These are phyloP conservation scores for Eulemur coronatus DNA, from an alignment of 2,797 vertebrate species.

Conservation along the genomic window DNA sequence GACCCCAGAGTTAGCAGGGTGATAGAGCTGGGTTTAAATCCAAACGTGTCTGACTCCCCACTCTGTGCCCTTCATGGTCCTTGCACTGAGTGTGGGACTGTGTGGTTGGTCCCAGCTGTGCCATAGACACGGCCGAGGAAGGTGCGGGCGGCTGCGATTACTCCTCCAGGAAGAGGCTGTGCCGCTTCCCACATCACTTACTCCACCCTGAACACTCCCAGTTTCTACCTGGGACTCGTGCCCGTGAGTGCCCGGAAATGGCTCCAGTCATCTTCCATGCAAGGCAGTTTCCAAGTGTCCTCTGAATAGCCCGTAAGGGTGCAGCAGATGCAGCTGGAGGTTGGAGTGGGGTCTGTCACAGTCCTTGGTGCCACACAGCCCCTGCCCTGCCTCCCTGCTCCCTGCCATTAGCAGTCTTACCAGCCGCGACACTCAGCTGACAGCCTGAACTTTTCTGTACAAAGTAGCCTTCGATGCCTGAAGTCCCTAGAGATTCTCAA, in stretches of 20 bases:
- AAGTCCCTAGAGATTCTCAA: conserved; percentile 48
- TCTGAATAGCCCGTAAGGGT: background rate
- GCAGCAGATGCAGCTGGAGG: background rate
- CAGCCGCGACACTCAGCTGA: background rate
- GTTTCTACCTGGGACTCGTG: background rate
- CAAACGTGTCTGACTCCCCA: background rate
- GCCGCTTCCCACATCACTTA: background rate
- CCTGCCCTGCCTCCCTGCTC: too few relatives aligned
- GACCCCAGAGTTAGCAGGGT: background rate
- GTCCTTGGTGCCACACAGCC: background rate
- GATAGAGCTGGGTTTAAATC: background rate
- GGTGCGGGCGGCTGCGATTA: background rate
- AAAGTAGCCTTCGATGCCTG: background rate
- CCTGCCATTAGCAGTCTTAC: background rate
- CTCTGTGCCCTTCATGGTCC: background rate
- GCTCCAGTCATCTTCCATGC: background rate
- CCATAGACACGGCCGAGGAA: background rate
- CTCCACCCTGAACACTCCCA: background rate
- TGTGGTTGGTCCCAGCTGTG: background rate
- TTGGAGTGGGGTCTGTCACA: background rate
- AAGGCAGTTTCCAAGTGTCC: background rate
- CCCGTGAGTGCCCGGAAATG: background rate
- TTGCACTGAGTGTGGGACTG: background rate
- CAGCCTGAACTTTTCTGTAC: conserved; percentile 63
- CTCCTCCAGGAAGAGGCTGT: background rate